Evolutionary conservation across 2,888 invertebrate species (phyloP).

Genomic region (Hylaea fasciaria): DNA sequence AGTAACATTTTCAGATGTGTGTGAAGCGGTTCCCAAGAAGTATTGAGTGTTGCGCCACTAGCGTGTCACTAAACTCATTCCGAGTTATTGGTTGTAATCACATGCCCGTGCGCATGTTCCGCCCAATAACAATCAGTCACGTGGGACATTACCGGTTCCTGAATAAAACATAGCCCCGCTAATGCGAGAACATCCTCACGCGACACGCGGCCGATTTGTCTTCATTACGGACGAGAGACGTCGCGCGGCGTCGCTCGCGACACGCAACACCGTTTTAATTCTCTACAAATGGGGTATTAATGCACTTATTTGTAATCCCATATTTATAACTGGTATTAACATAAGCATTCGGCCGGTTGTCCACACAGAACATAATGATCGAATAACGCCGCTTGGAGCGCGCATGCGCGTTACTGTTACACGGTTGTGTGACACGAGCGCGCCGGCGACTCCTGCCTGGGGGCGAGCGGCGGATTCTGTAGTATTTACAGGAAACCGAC

Average conservation of each 20-base stretch:
- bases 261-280: slow-evolving; percentile 27
- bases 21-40: neutral
- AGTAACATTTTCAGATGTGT: neutral
- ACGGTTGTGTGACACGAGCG: slow-evolving; percentile 12
- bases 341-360: slow-evolving; percentile 29
- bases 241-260: neutral
- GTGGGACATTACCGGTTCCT: slow-evolving; percentile 5
- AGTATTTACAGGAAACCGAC: no score
- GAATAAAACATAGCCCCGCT: slow-evolving; percentile 14
- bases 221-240: slow-evolving; percentile 16
- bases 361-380: slow-evolving; percentile 27
- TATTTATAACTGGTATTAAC: slow-evolving; percentile 31
- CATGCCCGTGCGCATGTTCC: slow-evolving; percentile 1
- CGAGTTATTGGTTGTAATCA: slow-evolving; percentile 1
- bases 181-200: slow-evolving; percentile 11
- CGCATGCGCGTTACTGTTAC: neutral
- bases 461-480: no score
- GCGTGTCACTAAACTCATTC: slow-evolving; percentile 4
- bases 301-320: slow-evolving; percentile 36
- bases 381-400: slow-evolving; percentile 7
- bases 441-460: neutral
- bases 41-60: neutral
- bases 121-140: neutral
- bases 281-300: slow-evolving; percentile 29
- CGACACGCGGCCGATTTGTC: slow-evolving; percentile 17